Evolutionary conservation across 1,140 invertebrate species (phyloP), one percentile per base, ranked within the genome.

Genomic region (Nasonia vitripennis): DNA sequence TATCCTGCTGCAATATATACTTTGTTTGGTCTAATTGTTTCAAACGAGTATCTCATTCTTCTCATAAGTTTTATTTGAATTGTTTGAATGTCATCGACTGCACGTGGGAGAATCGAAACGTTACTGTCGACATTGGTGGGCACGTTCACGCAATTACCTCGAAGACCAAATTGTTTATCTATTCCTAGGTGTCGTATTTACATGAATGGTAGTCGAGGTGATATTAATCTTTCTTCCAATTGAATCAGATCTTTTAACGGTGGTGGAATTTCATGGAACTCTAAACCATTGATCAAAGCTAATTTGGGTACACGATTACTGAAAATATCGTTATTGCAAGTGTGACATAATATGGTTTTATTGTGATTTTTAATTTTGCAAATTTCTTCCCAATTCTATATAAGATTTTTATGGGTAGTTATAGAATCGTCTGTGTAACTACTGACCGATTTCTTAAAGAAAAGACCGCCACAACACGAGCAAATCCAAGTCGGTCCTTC

Each of bases 141-240:
- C 11, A 86, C 81, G 67, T 86, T 86, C 2, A 86, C 85, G 62
- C 74, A 83, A 79, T 86, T 86, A 73, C 85, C 85, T 73, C 45
- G 37, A 17, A 86, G 48, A 1, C 85, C 81, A 62, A 74, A 83
- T 86, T 86, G 85, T 86, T 86, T 83, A 83, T 79, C 85, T 3
- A 86, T 73, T 27, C 85, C 81, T 70, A 86, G 68, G 9, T 70
- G 62, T 31, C 81, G 20, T 62, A 86, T 86, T 86, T 83, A 62
- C 70, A 86, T 34, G 34, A 86, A 83, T 79, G 85, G 85, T 80
- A 86, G 27, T 55, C 85, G 62, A n/a, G 81, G 67, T 34, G 81
- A 86, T 83, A 86, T 71, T 20, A 83, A 71, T 83, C 81, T 83
- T 86, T 83, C 74, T 86, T 86, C 81, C 48, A 86, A 55, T 37